Base-by-base conservation (phyloP, 2,888 invertebrate genomes). In the Leptopilina drosophilae region DNA sequence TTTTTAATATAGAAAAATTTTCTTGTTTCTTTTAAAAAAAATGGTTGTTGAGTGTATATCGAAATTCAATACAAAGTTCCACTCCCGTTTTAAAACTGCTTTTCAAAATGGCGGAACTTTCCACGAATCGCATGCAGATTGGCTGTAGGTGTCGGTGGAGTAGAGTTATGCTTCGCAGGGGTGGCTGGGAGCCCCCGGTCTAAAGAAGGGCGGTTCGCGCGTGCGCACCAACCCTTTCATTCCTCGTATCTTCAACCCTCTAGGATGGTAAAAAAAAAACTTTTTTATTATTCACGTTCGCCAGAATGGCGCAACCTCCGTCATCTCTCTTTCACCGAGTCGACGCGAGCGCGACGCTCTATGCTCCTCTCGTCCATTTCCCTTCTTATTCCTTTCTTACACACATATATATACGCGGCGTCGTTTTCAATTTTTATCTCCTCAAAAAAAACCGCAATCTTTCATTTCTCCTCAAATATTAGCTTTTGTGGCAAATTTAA, bases 191-290 rank as follows among this genome's bases (percentile, higher is more conserved):
- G 83, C 86, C 85, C 86, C 85, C 86, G 84, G 7, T 78, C 82
- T 83, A 85, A 80, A 81, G 84, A 89, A 90, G 90, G 91, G 89
- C 91, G 89, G 87, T 83, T 89, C 90, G 90, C 91, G 91, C 89
- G 86, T 91, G 91, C 91, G 91, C 91, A 81, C 62, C 26, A 75
- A 33, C 64, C 78, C 78, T 76, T 82, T 79, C 77, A 77, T 64
- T 81, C 81, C 81, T 81, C 75, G 76, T 82, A 69, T 77, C 77
- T 73, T 79, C 80, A 49, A 79, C 78, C 82, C 82, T 79, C 80
- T 81, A 80, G 80, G 76, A 80, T 81, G 78, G 12, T 20, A 20
- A 49, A 49, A 49, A 49, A 80, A 78, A 80, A 81, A 78, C 81
- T 79, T 82, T 80, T 64, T 66, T 66, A 77, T 77, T 77, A 77